phyloP scores from a whole-genome alignment of 2,113 vertebrate species.

The Equus przewalskii region DNA sequence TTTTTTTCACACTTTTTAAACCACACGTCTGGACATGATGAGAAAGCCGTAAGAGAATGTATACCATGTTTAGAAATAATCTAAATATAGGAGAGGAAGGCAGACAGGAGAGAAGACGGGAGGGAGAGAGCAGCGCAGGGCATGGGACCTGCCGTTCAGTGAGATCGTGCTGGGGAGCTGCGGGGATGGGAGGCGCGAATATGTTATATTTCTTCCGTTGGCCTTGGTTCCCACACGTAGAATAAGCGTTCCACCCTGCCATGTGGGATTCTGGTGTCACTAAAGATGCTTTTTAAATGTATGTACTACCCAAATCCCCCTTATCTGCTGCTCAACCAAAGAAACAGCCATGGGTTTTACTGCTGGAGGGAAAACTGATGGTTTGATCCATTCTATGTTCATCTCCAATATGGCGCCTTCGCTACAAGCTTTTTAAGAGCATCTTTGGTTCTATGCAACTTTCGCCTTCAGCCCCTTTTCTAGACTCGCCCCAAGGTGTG shows the following conservation, averaged over 20 bases:
- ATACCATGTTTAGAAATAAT: not conserved
- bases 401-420: not conserved
- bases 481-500: not conserved
- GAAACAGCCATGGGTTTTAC: not conserved
- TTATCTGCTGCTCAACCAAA: not conserved
- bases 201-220: accelerated
- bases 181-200: accelerated
- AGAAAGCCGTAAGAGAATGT: not conserved
- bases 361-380: not conserved
- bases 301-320: not conserved
- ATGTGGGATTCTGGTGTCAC: not conserved
- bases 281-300: not conserved
- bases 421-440: not conserved
- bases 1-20: not conserved
- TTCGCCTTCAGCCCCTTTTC: not conserved
- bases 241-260: not conserved
- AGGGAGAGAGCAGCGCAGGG: too few species aligned
- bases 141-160: accelerated
- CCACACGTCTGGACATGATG: not conserved
- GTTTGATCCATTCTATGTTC: not conserved
- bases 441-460: not conserved
- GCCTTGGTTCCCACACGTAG: accelerated
- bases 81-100: not conserved
- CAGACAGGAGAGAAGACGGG: not conserved
- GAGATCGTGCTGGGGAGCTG: not conserved